These are phyloP conservation scores for Orius laevigatus DNA, from an alignment of 1,140 invertebrate species.

Conservation along the genomic window DNA sequence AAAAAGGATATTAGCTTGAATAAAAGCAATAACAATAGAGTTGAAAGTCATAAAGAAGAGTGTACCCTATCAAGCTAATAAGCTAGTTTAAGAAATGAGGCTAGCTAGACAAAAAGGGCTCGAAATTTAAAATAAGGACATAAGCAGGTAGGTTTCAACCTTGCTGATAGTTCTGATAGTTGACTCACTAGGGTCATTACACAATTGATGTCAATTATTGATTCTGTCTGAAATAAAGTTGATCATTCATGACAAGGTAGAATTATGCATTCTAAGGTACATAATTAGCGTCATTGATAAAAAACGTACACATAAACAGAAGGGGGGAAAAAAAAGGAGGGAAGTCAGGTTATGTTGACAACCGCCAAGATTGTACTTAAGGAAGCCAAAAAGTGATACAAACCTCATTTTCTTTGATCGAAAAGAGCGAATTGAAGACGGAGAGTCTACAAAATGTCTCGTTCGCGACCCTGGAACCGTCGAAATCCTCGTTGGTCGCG, in stretches of 20 bases:
- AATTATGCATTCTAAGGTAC: not conserved
- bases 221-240: not conserved
- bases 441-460: conserved; percentile 33
- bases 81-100: too few species aligned
- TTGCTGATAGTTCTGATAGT: too few species aligned
- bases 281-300: not conserved
- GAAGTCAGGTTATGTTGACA: not conserved
- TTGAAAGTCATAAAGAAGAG: too few species aligned
- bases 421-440: conserved; percentile 28
- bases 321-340: not conserved
- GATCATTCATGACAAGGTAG: not conserved
- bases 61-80: too few species aligned
- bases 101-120: too few species aligned
- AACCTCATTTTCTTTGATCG: conserved; percentile 31
- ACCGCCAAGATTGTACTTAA: not conserved
- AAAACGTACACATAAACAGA: not conserved
- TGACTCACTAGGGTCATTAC: too few species aligned
- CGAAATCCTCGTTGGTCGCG: conserved; percentile 25
- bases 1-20: too few species aligned
- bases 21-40: too few species aligned
- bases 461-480: conserved; percentile 33
- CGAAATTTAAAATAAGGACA: too few species aligned
- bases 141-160: too few species aligned
- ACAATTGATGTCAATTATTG: too few species aligned
- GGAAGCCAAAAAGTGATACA: conserved; percentile 2